phyloP scores from a whole-genome alignment of 2,113 vertebrate species.

The Gymnogyps californianus region DNA sequence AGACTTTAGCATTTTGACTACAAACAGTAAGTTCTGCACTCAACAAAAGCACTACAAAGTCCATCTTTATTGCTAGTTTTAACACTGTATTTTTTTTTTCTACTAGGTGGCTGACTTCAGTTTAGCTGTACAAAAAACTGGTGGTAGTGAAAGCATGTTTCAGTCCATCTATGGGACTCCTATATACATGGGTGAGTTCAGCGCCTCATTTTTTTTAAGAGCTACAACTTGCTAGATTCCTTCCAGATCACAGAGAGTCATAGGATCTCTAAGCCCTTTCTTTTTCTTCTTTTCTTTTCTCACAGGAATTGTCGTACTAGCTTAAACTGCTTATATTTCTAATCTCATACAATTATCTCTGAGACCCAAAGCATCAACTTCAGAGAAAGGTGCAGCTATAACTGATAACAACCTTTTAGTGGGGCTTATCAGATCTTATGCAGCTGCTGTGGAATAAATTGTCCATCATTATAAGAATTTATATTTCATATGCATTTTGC shows the following conservation, averaged over 20 bases:
- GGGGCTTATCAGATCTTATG: background rate
- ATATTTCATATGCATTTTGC: background rate
- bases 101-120: slow-evolving; percentile 86
- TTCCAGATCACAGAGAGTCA: background rate
- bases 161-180: slow-evolving; percentile 83
- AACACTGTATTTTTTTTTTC: background rate
- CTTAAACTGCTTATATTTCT: background rate
- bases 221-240: background rate
- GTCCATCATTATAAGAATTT: background rate
- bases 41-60: background rate
- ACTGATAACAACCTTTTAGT: background rate
- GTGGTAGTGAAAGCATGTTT: slow-evolving; percentile 80
- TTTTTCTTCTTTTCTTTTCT: background rate
- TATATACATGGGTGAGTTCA: slow-evolving; percentile 78
- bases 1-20: background rate
- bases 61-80: background rate
- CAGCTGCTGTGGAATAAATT: background rate
- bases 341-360: background rate
- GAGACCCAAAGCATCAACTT: background rate
- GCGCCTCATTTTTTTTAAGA: background rate
- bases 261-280: background rate
- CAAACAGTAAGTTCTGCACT: background rate
- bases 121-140: slow-evolving; percentile 79
- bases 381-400: background rate
- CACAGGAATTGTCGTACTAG: background rate